Evolutionary conservation across 2,113 vertebrate genomes (phyloP).

Genomic region (Chaetorhynchus papuensis): DNA sequence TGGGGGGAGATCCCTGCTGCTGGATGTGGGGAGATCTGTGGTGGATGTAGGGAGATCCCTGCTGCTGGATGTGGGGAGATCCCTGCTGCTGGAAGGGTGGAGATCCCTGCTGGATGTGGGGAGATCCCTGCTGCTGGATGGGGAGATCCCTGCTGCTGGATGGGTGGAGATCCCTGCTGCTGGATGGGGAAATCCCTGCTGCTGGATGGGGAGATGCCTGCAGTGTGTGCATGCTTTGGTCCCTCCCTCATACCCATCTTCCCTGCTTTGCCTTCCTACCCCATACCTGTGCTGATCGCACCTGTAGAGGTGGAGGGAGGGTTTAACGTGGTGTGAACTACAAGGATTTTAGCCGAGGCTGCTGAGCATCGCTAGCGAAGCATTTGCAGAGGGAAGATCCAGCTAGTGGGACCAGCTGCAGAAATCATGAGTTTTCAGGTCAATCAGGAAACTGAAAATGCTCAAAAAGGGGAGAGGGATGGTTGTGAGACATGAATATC

Average conservation of each 20-base stretch:
- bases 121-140: background rate
- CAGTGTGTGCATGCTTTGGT: fast-evolving
- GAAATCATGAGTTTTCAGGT: background rate
- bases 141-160: background rate
- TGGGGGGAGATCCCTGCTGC: background rate
- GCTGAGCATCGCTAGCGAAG: background rate
- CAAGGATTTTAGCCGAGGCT: background rate
- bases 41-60: background rate
- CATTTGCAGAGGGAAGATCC: fast-evolving
- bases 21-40: background rate
- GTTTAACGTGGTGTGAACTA: fast-evolving
- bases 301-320: background rate
- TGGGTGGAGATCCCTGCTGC: background rate
- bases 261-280: background rate
- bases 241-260: fast-evolving
- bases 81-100: background rate
- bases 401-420: background rate
- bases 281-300: background rate
- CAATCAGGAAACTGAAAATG: background rate
- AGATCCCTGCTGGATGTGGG: background rate
- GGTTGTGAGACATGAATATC: background rate
- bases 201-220: background rate
- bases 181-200: background rate
- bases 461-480: background rate
- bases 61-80: background rate